Evolutionary conservation across 1,140 invertebrate genomes (phyloP).

Genomic region (Thaumetopoea pityocampa): DNA sequence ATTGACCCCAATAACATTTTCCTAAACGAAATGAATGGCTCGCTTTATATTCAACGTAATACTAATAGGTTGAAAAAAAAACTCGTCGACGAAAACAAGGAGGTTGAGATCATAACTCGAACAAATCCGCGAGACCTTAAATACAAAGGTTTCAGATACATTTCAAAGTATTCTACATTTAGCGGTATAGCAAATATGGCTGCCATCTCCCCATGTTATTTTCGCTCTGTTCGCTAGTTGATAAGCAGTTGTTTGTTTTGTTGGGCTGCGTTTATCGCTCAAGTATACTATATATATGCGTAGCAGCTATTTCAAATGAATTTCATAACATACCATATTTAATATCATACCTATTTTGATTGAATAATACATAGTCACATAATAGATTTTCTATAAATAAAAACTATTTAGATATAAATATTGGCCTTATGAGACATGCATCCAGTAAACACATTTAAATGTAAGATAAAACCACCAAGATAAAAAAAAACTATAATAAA

Average conservation of each 20-base stretch:
- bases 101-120: conserved; percentile 46
- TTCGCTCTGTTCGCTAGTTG: conserved; percentile 24
- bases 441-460: no score
- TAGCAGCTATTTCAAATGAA: no score
- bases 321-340: no score
- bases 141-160: conserved; percentile 38
- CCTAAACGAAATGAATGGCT: conserved; percentile 8
- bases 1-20: background rate
- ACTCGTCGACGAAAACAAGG: conserved; percentile 52
- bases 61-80: conserved; percentile 47
- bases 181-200: conserved; percentile 32
- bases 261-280: no score
- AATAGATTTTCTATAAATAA: no score
- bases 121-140: conserved; percentile 24
- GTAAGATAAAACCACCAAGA: no score
- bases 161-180: conserved; percentile 16
- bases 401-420: no score
- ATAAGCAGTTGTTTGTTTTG: conserved; percentile 48
- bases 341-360: no score
- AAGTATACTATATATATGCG: no score
- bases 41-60: conserved; percentile 25
- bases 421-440: no score
- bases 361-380: no score
- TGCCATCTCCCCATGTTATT: conserved; percentile 28
- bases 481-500: no score